Conservation (phyloP, 1,140 invertebrate genomes). For the Palaemon carinicauda region DNA sequence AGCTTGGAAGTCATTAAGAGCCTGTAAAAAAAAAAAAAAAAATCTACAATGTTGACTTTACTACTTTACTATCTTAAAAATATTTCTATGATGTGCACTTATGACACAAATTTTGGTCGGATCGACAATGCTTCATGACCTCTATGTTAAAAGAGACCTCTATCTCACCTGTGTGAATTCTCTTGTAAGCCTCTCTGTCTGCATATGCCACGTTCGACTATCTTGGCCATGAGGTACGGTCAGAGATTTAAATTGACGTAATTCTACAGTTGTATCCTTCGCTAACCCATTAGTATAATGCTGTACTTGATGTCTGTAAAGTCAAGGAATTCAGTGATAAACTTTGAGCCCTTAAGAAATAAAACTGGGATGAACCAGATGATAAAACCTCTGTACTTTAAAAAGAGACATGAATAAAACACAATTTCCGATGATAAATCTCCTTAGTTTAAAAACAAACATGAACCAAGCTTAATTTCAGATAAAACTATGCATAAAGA, state of each 20-base stretch:
- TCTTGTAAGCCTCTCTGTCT: conserved; percentile 88
- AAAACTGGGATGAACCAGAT: too few species aligned
- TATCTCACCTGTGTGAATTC: conserved; percentile 89
- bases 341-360: not conserved
- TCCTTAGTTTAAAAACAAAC: not conserved
- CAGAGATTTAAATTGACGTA: conserved; percentile 46
- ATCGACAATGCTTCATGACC: not conserved
- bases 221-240: conserved; percentile 44
- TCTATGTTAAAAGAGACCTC: conserved; percentile 66
- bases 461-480: not conserved
- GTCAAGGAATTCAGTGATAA: not conserved
- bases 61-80: not conserved
- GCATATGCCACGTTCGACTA: conserved; percentile 83
- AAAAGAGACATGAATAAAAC: not conserved
- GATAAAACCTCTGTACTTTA: not conserved
- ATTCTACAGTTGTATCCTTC: conserved; percentile 78
- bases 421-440: too few species aligned
- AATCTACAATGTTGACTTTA: too few species aligned
- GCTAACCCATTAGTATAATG: conserved; percentile 95
- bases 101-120: too few species aligned
- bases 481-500: too few species aligned
- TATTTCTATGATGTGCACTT: not conserved
- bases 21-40: conserved; percentile 24
- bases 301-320: conserved; percentile 85
- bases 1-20: conserved; percentile 50